These are phyloP conservation scores for Phyllopteryx taeniolatus DNA, from an alignment of 2,113 vertebrate species.

Conservation along the genomic window DNA sequence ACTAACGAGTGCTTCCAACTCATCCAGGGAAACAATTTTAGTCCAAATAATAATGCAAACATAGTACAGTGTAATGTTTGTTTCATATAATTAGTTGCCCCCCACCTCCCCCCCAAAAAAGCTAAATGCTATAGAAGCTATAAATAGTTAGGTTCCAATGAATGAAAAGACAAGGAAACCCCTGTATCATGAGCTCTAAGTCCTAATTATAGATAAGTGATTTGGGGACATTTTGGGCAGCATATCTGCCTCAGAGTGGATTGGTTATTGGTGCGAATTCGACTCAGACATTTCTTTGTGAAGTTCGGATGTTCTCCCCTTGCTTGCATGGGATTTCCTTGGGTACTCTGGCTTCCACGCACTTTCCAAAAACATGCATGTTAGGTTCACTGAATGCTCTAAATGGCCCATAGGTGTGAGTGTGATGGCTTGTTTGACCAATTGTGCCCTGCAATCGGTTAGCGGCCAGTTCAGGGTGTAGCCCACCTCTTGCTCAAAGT, in stretches of 20 bases:
- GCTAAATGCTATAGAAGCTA: neutral
- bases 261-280: neutral
- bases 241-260: neutral
- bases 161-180: neutral
- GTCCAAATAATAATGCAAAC: neutral
- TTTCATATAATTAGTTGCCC: neutral
- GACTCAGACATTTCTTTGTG: neutral
- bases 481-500: neutral
- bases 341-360: neutral
- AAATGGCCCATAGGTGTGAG: neutral
- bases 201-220: neutral
- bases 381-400: neutral
- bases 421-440: neutral
- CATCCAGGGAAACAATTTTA: neutral
- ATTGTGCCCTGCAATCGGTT: neutral
- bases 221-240: too few species aligned
- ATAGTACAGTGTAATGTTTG: neutral
- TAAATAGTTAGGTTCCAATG: neutral
- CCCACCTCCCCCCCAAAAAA: neutral
- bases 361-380: neutral
- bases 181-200: neutral
- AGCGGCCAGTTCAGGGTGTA: neutral
- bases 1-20: neutral
- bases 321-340: neutral
- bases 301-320: neutral